Base-by-base conservation (phyloP, 1,140 invertebrate genomes). In the Drosophila paulistorum region DNA sequence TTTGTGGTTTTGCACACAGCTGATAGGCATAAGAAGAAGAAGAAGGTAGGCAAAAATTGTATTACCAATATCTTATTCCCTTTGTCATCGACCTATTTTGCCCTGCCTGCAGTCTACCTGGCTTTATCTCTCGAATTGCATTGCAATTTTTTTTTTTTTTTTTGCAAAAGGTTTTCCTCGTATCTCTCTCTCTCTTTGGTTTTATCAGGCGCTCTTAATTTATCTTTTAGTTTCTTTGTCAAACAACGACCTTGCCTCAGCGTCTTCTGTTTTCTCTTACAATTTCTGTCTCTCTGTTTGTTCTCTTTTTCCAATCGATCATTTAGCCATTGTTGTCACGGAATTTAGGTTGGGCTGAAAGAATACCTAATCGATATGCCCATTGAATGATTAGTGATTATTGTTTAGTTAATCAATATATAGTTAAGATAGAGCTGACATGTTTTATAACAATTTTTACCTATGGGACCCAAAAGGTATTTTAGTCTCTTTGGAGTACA, bases 241-340 rank as follows among this genome's bases (percentile, higher is more conserved):
- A 65, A 59, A 64, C 67, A 74, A 89, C 84, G 84, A 89, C 83
- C 83, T 87, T 87, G 83, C 71, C 57, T 87, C 59, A 67, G 59
- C 65, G 69, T 41, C 33, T 54, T 37, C 41, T 54, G 59, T 41
- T 59, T 23, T 20, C 48, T 66, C 67, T 71, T 20, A 11, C 23
- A 17, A 4, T 51, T 26, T 45, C 37, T 42, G 13, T n/a, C 60
- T 62, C 60, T 30, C 5, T 30, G 30, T 30, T 70, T 71, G 58
- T 33, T 76, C 60, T 33, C 30, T 37, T 13, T 48, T 14, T 33
- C 58, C 71, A 60, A 87, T 87, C 84, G 84, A 77, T 87, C 83
- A 87, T 87, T 30, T 83, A 60, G 37, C 64, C 77, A 87, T 89
- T 89, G 71, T 89, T 83, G 70, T 87, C 79, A 77, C 84, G 84